Base-by-base conservation (phyloP, 2,888 invertebrate genomes). In the Drosophila paranaensis region DNA sequence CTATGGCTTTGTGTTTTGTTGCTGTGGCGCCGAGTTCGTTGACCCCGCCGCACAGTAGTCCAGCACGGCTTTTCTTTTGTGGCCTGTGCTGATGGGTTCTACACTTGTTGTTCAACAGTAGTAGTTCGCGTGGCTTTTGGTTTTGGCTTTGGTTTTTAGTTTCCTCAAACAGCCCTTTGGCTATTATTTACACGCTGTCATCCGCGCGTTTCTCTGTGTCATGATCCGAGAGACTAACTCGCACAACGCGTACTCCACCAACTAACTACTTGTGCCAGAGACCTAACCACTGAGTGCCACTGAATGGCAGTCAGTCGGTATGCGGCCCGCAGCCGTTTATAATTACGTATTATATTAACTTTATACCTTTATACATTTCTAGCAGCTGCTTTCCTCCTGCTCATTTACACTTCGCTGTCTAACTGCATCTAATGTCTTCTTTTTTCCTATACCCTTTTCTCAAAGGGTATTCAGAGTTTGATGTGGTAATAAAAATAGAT, bases 91-190 rank as follows among this genome's bases (percentile, higher is more conserved):
- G 66, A 42, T 79, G 80, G 80, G 74, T 74, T 83, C 77, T 64
- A 74, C 82, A 86, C 84, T 87, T 86, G 87, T 74, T 83, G 60
- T 81, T 62, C 74, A 71, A 74, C 82, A 80, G 73, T 60, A 80
- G 73, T 60, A 27, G 39, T 54, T 54, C 39, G 27, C 14, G 39
- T 54, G 25, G 54, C 14, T 40, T 54, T 53, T 25, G 53, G 35
- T 20, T 20, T 51, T 33, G 65, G 69, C 53, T 70, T 57, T 8
- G 51, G 37, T 20, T 53, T 54, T 54, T 39, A 39, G 46, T 65
- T 76, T 78, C 65, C 76, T 70, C 60, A 48, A 65, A 72, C 65
- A 71, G 63, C 56, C 67, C 65, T 55, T 57, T 60, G 71, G 78
- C 78, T 75, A 74, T 82, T 82, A 72, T 79, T 81, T 80, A 74